phyloP scores from a whole-genome alignment of 2,113 vertebrate species.

The Acrocephalus arundinaceus region DNA sequence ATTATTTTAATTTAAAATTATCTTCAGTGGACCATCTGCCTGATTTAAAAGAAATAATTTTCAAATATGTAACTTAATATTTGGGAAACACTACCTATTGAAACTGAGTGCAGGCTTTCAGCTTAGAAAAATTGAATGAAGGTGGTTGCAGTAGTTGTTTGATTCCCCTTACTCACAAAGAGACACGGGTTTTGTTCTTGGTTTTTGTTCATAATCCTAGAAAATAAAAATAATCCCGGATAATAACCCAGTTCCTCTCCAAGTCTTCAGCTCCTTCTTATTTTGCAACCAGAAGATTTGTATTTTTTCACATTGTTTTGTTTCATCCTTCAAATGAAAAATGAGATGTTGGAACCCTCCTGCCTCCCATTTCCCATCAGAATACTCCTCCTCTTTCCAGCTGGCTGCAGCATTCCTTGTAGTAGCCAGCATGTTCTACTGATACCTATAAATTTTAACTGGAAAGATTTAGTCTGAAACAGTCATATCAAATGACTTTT shows the following conservation, averaged over 20 bases:
- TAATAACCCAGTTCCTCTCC: background rate
- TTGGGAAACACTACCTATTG: background rate
- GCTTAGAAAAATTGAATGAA: background rate
- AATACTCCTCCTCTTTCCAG: background rate
- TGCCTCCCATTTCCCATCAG: background rate
- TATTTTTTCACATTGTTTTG: background rate
- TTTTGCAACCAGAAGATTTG: background rate
- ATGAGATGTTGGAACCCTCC: background rate
- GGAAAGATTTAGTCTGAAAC: background rate
- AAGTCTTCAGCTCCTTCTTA: background rate
- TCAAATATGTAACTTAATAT: background rate
- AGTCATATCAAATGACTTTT: background rate
- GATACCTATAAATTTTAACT: background rate
- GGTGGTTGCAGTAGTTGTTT: background rate
- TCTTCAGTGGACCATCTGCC: accelerated
- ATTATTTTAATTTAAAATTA: background rate
- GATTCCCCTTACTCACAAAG: background rate
- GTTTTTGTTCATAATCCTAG: background rate
- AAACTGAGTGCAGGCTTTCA: background rate
- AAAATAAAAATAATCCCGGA: background rate
- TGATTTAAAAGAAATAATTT: background rate
- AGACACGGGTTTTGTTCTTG: background rate
- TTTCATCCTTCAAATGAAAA: background rate
- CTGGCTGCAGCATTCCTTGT: background rate
- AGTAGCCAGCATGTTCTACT: background rate